A percentile compares a stretch with the other conserved stretches of the same genome.
phyloP scores from a whole-genome alignment of 2,888 invertebrate species.

The Pollenia griseotomentosa region DNA sequence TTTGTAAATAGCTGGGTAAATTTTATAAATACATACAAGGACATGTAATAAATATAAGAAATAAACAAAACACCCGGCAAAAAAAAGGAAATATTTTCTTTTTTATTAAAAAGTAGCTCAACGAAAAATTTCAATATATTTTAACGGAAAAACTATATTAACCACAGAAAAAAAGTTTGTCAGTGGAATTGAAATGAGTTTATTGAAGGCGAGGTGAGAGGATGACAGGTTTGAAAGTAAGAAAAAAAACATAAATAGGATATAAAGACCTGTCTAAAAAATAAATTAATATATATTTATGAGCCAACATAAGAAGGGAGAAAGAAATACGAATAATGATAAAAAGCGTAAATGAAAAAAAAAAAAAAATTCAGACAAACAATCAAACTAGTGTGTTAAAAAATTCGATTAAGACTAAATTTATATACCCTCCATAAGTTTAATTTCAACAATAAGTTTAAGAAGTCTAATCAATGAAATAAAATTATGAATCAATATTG shows the following conservation, averaged over 20 bases:
- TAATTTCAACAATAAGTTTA: not conserved
- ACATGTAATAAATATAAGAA: slow-evolving; percentile 36
- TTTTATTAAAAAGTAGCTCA: not conserved
- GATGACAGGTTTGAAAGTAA: slow-evolving; percentile 42
- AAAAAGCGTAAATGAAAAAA: not conserved
- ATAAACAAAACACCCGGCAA: slow-evolving; percentile 10
- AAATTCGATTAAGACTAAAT: slow-evolving; percentile 41
- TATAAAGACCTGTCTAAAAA: slow-evolving; percentile 50
- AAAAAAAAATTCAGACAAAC: not conserved
- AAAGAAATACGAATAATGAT: not conserved
- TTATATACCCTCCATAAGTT: slow-evolving; percentile 36
- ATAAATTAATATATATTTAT: slow-evolving; percentile 34
- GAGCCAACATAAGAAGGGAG: slow-evolving; percentile 4
- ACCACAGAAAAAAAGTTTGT: not conserved
- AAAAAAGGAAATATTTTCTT: not conserved
- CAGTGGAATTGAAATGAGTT: not conserved
- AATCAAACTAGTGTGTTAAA: not conserved
- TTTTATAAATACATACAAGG: slow-evolving; percentile 7
- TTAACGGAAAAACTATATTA: not conserved
- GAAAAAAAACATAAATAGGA: slow-evolving; percentile 43
- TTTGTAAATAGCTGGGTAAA: slow-evolving; percentile 59
- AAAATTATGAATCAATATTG: not conserved
- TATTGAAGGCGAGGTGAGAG: not conserved
- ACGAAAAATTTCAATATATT: slow-evolving; percentile 6
- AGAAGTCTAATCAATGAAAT: not conserved